phyloP scores from a whole-genome alignment of 2,113 vertebrate species.

The Bos javanicus region DNA sequence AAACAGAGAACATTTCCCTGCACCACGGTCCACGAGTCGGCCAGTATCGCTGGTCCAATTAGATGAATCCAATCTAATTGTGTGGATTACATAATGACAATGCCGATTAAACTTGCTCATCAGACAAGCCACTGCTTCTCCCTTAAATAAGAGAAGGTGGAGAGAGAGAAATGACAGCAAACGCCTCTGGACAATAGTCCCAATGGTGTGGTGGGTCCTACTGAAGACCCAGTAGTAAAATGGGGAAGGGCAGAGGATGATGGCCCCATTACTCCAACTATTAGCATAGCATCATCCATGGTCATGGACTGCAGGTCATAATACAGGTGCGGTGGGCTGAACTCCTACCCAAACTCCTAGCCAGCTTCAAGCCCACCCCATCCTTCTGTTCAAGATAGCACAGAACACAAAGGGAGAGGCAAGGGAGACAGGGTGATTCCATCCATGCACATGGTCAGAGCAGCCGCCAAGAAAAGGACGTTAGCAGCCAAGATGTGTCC shows the following conservation, averaged over 20 bases:
- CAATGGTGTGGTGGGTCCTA: background rate
- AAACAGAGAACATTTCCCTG: background rate
- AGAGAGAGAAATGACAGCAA: background rate
- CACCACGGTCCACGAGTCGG: background rate
- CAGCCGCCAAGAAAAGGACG: background rate
- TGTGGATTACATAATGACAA: background rate
- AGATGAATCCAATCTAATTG: background rate
- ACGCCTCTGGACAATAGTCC: background rate
- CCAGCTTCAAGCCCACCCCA: background rate
- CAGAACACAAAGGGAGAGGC: background rate
- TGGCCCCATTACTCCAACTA: accelerated
- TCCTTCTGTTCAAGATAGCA: background rate
- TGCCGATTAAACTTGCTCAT: background rate
- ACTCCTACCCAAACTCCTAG: background rate
- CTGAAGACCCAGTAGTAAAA: background rate
- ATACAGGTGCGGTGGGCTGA: background rate
- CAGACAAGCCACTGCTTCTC: background rate
- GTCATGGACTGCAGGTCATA: background rate
- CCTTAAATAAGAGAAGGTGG: background rate
- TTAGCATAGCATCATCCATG: background rate
- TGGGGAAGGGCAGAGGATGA: background rate
- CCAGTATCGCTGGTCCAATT: background rate
- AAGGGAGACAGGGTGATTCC: background rate
- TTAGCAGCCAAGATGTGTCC: background rate
- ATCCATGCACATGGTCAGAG: background rate